Percentiles rank a stretch among this genome's conserved stretches.
These are phyloP conservation scores for Aptenodytes forsteri DNA, from an alignment of 2,113 vertebrate species.

Conservation along the genomic window DNA sequence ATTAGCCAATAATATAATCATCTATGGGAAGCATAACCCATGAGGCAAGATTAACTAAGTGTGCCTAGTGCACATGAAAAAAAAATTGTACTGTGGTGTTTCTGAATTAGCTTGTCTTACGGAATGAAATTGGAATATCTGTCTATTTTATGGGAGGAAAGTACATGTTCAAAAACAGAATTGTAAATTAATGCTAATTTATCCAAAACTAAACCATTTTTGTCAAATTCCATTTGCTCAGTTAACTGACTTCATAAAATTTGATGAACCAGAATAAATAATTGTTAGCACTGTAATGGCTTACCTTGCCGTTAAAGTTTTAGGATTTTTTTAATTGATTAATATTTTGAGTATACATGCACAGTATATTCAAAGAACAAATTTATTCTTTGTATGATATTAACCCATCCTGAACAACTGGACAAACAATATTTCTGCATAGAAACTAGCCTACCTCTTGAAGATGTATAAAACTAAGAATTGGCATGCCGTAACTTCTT, in stretches of 20 bases:
- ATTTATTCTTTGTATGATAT: neutral
- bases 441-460: neutral
- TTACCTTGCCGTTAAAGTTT: neutral
- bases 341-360: neutral
- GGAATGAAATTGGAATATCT: neutral
- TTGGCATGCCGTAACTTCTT: neutral
- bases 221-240: neutral
- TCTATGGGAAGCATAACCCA: neutral
- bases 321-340: neutral
- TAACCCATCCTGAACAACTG: neutral
- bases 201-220: neutral
- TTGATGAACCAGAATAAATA: neutral
- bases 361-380: neutral
- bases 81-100: neutral
- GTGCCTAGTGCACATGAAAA: neutral
- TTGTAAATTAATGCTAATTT: neutral
- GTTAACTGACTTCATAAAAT: neutral
- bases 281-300: neutral
- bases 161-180: neutral
- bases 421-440: neutral
- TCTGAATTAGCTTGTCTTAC: neutral
- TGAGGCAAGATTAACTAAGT: neutral
- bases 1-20: neutral
- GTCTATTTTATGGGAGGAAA: neutral
- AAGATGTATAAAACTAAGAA: neutral